Evolutionary conservation across 2,888 invertebrate species (phyloP), one percentile per base, ranked within the genome.

Genomic region (Tetropium fuscum): DNA sequence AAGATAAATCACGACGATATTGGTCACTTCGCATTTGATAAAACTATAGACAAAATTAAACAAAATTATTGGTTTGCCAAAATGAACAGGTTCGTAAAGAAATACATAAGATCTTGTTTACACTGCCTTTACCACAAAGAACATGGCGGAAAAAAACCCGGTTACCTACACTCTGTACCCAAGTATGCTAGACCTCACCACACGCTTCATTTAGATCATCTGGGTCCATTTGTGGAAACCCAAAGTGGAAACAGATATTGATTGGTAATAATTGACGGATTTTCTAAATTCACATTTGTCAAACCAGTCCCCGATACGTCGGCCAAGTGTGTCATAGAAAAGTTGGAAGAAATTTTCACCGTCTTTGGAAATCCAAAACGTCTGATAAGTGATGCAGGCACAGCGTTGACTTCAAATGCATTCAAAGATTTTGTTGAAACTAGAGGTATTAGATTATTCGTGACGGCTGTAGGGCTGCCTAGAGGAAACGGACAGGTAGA

Each of bases 301-400:
- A 74, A 70, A 49, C 58, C 78, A 0, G 74, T 77, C 0, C 66
- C 57, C 34, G 65, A 22, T 7, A 22, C 22, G 7, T 5, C 3
- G 7, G 3, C 22, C 4, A 22, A 3, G 7, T 5, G 7, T 2
- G 72, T 74, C 0, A 58, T 78, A 8, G 69, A 53, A 53, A 60
- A 66, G 8, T 32, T 80, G 4, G 13, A 63, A 45, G 64, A 74
- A 36, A 58, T 78, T 11, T 61, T 74, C 36, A 44, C 57, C 2
- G 25, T 67, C 48, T 76, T 74, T 63, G 75, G 77, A 0, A 65
- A 59, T 18, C 70, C 74, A 15, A 63, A 44, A 1, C 56, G 74
- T 11, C 63, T 79, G 7, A 72, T 81, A n/a, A 72, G 73, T 1
- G 80, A 81, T 49, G 55, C 72, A 11, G 80, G 80, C n/a, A 72